Conservation (phyloP, 1,140 invertebrate genomes). For the Drosophila simulans region DNA sequence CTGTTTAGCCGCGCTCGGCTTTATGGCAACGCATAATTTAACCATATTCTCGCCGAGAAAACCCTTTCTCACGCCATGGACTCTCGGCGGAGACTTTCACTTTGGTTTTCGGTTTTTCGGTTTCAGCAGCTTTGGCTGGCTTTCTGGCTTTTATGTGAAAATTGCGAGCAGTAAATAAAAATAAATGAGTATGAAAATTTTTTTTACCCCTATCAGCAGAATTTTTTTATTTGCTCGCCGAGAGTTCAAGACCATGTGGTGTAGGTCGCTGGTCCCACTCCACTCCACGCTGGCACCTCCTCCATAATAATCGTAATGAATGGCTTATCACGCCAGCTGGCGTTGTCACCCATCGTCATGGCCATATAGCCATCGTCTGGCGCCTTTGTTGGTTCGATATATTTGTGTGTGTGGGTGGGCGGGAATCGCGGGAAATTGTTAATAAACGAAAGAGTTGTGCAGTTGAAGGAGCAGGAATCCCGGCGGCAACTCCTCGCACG, state of each 20-base stretch:
- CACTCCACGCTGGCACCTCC: slow-evolving; percentile 18
- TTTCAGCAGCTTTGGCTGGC: slow-evolving; percentile 24
- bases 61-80: slow-evolving; percentile 58
- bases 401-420: neutral
- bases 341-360: slow-evolving; percentile 66
- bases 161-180: slow-evolving; percentile 83
- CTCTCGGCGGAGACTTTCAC: neutral
- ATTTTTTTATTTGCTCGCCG: slow-evolving; percentile 73
- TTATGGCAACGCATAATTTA: slow-evolving; percentile 77
- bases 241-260: slow-evolving; percentile 45
- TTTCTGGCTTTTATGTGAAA: slow-evolving; percentile 73
- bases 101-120: slow-evolving; percentile 31
- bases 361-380: slow-evolving; percentile 22
- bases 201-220: slow-evolving; percentile 81
- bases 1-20: slow-evolving; percentile 57
- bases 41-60: slow-evolving; percentile 66
- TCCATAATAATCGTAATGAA: slow-evolving; percentile 81
- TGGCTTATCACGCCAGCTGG: slow-evolving; percentile 83
- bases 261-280: slow-evolving; percentile 1
- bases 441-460: slow-evolving; percentile 81
- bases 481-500: slow-evolving; percentile 48
- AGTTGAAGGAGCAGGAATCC: slow-evolving; percentile 34
- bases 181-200: slow-evolving; percentile 83
- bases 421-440: slow-evolving; percentile 67
- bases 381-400: slow-evolving; percentile 79